phyloP scores from a whole-genome alignment of 92 coral and sea anemone species.

The Blastomussa wellsi region DNA sequence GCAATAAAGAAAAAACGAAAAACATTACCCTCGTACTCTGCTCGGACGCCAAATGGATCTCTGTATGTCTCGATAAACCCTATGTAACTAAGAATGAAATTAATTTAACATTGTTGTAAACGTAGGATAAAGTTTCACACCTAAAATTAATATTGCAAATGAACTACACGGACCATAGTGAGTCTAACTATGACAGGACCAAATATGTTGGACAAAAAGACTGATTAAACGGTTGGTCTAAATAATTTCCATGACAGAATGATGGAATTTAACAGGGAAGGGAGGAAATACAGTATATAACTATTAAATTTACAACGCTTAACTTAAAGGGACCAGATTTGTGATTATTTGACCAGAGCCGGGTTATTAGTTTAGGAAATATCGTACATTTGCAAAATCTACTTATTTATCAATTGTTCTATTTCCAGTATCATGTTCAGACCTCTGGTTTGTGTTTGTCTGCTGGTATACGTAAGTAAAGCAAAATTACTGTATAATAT shows the following conservation, averaged over 20 bases:
- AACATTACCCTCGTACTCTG: conserved; percentile 88
- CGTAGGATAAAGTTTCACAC: not conserved
- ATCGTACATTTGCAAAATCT: not conserved
- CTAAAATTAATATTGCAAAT: too few relatives aligned
- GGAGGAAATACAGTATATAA: not conserved
- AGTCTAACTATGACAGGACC: too few relatives aligned
- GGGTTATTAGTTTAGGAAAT: too few relatives aligned
- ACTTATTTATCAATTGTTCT: too few relatives aligned
- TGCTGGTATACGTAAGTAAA: too few relatives aligned
- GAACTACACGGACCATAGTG: too few relatives aligned
- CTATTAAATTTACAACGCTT: too few relatives aligned
- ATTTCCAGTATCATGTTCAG: not conserved
- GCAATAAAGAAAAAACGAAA: not conserved
- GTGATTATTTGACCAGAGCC: not conserved
- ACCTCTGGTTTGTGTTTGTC: not conserved
- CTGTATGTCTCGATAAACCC: conserved; percentile 97
- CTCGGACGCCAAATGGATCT: conserved; percentile 97
- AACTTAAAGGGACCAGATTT: not conserved
- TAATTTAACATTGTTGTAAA: not conserved
- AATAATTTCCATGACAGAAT: not conserved
- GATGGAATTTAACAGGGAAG: not conserved
- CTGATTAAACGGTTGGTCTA: too few relatives aligned
- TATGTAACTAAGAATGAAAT: conserved; percentile 78
- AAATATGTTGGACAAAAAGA: too few relatives aligned
- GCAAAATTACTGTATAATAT: not conserved